Evolutionary conservation across 2,797 vertebrate species (phyloP).

Genomic region (Microctenopoma lineatum): DNA sequence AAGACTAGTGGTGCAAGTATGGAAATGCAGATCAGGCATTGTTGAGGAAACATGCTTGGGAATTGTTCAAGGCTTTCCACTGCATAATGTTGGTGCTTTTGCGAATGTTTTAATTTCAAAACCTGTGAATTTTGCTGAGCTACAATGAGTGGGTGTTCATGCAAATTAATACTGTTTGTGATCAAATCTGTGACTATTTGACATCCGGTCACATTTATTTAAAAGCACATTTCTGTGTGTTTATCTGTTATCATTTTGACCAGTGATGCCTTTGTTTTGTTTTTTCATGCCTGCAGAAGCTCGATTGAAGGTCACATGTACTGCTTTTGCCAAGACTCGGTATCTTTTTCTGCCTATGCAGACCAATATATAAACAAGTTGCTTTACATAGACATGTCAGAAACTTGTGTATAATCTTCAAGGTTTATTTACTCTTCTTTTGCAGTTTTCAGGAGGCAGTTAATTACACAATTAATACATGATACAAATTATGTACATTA

Average conservation of each 20-base stretch:
- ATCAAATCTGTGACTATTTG: conserved; percentile 44
- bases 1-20: conserved; percentile 90
- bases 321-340: not conserved
- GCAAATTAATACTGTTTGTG: conserved; percentile 50
- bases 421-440: conserved; percentile 88
- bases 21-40: conserved; percentile 94
- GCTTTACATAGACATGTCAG: conserved; percentile 31
- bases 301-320: conserved; percentile 19
- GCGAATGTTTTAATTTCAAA: conserved; percentile 82
- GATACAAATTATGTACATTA: conserved; percentile 89
- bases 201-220: conserved; percentile 31
- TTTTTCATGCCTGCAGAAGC: conserved; percentile 19
- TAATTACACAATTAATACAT: conserved; percentile 88
- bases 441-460: conserved; percentile 86
- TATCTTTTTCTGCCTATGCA: conserved; percentile 3
- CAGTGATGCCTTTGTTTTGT: conserved; percentile 5
- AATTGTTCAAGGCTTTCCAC: conserved; percentile 84
- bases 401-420: conserved; percentile 80
- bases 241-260: conserved; percentile 11
- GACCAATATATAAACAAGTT: conserved; percentile 5
- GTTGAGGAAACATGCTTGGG: conserved; percentile 89
- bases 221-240: conserved; percentile 10
- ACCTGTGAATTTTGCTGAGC: conserved; percentile 57
- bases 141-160: conserved; percentile 70
- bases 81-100: conserved; percentile 74